Conservation (phyloP, 1,140 invertebrate species). For the Drosophila kurseongensis region DNA sequence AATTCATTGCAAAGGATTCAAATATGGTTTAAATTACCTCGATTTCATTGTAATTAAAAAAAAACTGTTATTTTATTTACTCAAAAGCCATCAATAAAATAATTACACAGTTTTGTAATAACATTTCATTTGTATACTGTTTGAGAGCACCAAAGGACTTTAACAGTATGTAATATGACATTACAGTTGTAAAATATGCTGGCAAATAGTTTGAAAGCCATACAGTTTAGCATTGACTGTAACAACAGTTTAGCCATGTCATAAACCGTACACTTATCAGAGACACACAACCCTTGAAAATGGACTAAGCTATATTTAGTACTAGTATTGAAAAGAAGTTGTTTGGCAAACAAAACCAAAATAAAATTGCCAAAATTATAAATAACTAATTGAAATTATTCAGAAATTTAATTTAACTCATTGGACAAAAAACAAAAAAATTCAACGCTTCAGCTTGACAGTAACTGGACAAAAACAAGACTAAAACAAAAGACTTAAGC, state of each 20-base stretch:
- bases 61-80: too few species aligned
- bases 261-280: neutral
- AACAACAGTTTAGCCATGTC: conserved; percentile 13
- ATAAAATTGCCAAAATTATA: neutral
- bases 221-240: conserved; percentile 6
- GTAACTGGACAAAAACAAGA: conserved; percentile 1
- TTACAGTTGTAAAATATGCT: neutral
- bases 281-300: neutral
- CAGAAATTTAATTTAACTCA: neutral
- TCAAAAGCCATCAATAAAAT: too few species aligned
- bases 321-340: neutral
- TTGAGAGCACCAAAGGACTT: neutral
- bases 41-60: too few species aligned
- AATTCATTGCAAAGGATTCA: too few species aligned
- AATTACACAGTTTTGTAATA: neutral
- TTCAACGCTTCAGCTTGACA: conserved; percentile 15
- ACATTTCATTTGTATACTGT: neutral
- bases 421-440: neutral
- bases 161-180: conserved; percentile 11
- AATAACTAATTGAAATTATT: neutral
- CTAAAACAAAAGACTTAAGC: conserved; percentile 69
- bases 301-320: conserved; percentile 42
- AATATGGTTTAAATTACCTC: too few species aligned
- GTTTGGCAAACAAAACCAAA: neutral
- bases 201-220: neutral